These are phyloP conservation scores for Eclectus roratus DNA, from an alignment of 2,113 vertebrate genomes.

Conservation along the genomic window DNA sequence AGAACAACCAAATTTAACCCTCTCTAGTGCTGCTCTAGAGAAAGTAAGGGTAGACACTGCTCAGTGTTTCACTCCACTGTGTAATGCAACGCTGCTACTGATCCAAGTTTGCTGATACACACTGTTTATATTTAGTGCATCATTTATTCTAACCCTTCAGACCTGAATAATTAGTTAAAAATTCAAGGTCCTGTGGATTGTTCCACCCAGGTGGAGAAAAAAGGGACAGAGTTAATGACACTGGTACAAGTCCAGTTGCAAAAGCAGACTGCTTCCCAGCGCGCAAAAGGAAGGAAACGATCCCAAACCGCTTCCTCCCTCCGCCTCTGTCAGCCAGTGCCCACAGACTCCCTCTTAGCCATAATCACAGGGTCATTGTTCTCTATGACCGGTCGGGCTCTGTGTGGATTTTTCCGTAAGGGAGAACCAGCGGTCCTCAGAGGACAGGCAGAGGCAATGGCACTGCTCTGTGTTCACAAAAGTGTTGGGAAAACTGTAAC, in stretches of 20 bases:
- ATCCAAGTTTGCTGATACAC: neutral
- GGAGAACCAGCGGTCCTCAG: neutral
- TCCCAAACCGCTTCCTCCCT: neutral
- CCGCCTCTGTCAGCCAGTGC: neutral
- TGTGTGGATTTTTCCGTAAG: neutral
- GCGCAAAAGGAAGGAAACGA: neutral
- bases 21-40: neutral
- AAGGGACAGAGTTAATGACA: neutral
- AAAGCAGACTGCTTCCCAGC: neutral
- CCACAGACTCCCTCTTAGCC: neutral
- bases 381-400: neutral
- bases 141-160: neutral
- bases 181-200: neutral
- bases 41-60: neutral
- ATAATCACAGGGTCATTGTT: neutral
- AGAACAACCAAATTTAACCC: neutral
- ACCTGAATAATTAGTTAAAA: neutral
- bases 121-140: neutral
- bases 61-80: neutral
- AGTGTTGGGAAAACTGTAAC: neutral
- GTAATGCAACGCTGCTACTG: neutral
- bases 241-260: neutral
- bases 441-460: neutral
- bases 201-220: neutral
- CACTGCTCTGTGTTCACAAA: neutral